phyloP scores from a whole-genome alignment of 1,140 invertebrate genomes.

The Proales similis region DNA sequence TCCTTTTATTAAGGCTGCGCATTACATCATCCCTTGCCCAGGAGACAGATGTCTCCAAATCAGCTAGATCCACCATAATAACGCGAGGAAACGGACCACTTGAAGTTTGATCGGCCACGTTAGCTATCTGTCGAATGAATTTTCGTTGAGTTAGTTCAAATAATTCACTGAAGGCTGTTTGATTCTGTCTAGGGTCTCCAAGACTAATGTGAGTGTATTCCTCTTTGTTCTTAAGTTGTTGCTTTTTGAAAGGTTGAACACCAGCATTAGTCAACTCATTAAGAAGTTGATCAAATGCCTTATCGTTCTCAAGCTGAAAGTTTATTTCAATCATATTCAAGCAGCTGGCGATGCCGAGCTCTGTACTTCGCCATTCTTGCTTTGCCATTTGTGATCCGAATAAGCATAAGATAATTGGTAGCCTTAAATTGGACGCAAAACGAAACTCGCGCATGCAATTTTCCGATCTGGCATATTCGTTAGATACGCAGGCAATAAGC shows the following conservation, averaged over 20 bases:
- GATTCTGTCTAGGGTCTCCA: background rate
- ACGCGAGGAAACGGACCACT: constrained; percentile 38
- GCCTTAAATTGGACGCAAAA: constrained; percentile 44
- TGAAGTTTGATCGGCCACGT: constrained; percentile 32
- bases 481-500: constrained; percentile 46
- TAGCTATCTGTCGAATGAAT: constrained; percentile 39
- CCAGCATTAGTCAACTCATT: background rate
- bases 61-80: constrained; percentile 39
- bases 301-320: constrained; percentile 44
- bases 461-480: constrained; percentile 44
- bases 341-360: constrained; percentile 46
- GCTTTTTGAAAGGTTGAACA: background rate
- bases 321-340: constrained; percentile 45
- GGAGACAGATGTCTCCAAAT: background rate
- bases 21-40: background rate
- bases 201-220: background rate
- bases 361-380: constrained; percentile 20
- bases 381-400: constrained; percentile 1
- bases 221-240: background rate
- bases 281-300: background rate
- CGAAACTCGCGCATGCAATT: constrained; percentile 46
- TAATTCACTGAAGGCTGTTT: constrained; percentile 30
- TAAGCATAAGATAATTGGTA: constrained; percentile 43
- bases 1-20: background rate
- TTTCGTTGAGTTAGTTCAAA: constrained; percentile 41